Conservation (phyloP, 2,113 vertebrate species). For the Labeo rohita region DNA sequence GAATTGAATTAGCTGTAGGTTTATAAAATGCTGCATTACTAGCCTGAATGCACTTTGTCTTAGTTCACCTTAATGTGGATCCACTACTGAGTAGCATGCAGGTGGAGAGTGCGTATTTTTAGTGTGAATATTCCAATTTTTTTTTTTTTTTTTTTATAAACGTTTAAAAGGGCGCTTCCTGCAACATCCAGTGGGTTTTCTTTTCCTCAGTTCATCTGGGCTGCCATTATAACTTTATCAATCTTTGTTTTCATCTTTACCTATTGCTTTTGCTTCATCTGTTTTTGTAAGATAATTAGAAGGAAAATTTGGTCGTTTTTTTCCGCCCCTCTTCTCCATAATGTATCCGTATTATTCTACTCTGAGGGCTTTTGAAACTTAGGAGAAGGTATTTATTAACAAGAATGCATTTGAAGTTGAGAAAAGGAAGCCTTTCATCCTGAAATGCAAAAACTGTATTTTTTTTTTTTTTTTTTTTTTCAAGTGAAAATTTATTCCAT, state of each 20-base stretch:
- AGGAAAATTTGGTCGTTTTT: neutral
- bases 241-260: neutral
- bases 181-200: neutral
- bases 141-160: slow-evolving; percentile 19
- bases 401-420: slow-evolving; percentile 57
- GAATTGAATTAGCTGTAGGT: slow-evolving; percentile 52
- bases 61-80: slow-evolving; percentile 58
- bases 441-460: slow-evolving; percentile 57
- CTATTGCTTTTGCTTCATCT: slow-evolving; percentile 45
- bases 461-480: slow-evolving; percentile 61
- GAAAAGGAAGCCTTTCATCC: slow-evolving; percentile 51
- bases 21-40: slow-evolving; percentile 58
- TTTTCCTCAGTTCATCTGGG: neutral
- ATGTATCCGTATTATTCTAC: slow-evolving; percentile 52
- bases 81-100: slow-evolving; percentile 61
- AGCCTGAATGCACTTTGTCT: slow-evolving; percentile 59
- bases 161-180: slow-evolving; percentile 34
- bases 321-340: slow-evolving; percentile 30
- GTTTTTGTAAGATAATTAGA: slow-evolving; percentile 41
- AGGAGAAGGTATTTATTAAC: slow-evolving; percentile 70
- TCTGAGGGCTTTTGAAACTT: slow-evolving; percentile 41
- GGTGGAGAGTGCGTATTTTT: slow-evolving; percentile 55
- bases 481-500: slow-evolving; percentile 79
- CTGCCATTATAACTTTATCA: slow-evolving; percentile 10
- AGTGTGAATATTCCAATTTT: slow-evolving; percentile 34